A percentile compares a stretch with the other conserved stretches of the same genome.
Evolutionary conservation across 2,888 invertebrate genomes (phyloP).

Genomic region (Rambutsinella grinnellia): DNA sequence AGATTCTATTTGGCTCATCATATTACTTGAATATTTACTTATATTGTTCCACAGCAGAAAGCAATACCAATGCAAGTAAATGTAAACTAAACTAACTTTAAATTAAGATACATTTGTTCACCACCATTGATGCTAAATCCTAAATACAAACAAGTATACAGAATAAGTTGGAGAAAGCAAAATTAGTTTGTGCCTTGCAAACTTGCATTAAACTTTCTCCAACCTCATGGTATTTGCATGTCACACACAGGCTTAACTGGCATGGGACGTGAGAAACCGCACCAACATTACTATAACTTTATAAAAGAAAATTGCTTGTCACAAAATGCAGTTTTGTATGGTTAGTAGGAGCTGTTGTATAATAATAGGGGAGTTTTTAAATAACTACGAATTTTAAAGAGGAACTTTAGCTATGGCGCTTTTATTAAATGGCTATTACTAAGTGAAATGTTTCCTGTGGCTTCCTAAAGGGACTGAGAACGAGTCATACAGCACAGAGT

Average conservation of each 20-base stretch:
- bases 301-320: conserved; percentile 29
- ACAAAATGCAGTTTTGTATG: conserved; percentile 31
- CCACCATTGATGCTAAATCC: no score
- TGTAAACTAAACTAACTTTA: no score
- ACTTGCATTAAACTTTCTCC: no score
- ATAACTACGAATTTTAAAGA: no score
- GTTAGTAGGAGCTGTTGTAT: conserved; percentile 23
- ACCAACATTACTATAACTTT: not conserved
- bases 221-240: not conserved
- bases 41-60: no score
- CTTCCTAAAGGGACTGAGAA: conserved; percentile 37
- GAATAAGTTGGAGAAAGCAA: no score
- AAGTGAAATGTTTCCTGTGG: conserved; percentile 1
- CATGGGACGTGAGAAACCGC: not conserved
- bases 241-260: not conserved
- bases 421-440: not conserved
- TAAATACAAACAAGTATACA: no score
- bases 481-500: conserved; percentile 38
- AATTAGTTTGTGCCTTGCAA: no score
- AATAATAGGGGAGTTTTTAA: not conserved
- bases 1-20: no score
- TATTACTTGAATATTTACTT: no score
- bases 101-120: no score
- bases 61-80: no score
- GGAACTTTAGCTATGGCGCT: not conserved